These are phyloP conservation scores for Drosophila bunnanda DNA, from an alignment of 2,888 invertebrate genomes.

Conservation along the genomic window DNA sequence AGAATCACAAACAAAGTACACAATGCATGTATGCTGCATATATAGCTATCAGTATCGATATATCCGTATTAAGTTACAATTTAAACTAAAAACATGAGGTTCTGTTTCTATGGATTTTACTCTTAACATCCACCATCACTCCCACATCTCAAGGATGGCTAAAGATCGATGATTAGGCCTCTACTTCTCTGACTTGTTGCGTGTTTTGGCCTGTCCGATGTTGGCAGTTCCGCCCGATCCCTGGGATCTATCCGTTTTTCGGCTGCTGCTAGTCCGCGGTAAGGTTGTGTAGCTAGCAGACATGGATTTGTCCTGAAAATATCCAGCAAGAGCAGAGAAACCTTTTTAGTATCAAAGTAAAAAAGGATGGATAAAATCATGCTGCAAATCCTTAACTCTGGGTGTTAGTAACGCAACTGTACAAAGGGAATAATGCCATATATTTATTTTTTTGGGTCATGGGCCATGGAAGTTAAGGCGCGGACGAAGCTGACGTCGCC, in stretches of 20 bases:
- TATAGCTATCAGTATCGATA: conserved; percentile 41
- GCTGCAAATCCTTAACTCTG: conserved; percentile 53
- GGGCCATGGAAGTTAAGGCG: conserved; percentile 52
- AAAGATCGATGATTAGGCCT: background rate
- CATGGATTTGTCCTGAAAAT: conserved; percentile 83
- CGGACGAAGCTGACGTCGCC: conserved; percentile 35
- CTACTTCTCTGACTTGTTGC: conserved; percentile 77
- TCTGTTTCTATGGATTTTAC: conserved; percentile 45
- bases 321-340: conserved; percentile 1
- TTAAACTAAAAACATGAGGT: conserved; percentile 77
- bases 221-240: conserved; percentile 26
- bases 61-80: conserved; percentile 60
- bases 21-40: conserved; percentile 37
- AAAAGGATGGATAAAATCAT: conserved; percentile 40
- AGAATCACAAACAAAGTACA: conserved; percentile 71
- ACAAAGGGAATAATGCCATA: conserved; percentile 54
- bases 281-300: conserved; percentile 84
- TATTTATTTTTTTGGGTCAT: conserved; percentile 1
- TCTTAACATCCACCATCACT: background rate
- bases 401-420: conserved; percentile 69
- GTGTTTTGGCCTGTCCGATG: conserved; percentile 64
- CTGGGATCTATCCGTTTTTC: conserved; percentile 82
- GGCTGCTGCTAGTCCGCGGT: conserved; percentile 80
- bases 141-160: background rate
- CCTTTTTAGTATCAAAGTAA: background rate